Conservation (phyloP, 2,888 invertebrate genomes). For the Mythimna lalbum region DNA sequence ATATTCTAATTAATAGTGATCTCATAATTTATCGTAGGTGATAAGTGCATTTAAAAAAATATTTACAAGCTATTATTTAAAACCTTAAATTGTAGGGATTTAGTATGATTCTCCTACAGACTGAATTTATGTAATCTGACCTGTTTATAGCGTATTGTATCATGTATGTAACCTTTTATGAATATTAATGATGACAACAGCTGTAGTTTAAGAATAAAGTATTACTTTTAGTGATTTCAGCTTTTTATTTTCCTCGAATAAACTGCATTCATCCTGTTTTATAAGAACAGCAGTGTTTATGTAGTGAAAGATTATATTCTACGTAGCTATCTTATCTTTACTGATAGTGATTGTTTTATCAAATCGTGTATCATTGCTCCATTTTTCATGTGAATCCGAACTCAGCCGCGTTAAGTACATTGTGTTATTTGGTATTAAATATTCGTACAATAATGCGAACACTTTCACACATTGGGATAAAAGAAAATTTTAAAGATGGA, state of each 20-base stretch:
- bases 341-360: slow-evolving; percentile 82
- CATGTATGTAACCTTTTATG: slow-evolving; percentile 54
- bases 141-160: slow-evolving; percentile 32
- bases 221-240: slow-evolving; percentile 33
- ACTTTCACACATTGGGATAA: slow-evolving; percentile 54
- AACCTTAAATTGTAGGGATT: slow-evolving; percentile 38
- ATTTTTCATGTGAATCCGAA: slow-evolving; percentile 75
- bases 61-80: slow-evolving; percentile 46
- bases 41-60: slow-evolving; percentile 31
- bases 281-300: slow-evolving; percentile 45
- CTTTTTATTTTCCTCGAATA: slow-evolving; percentile 49
- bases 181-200: slow-evolving; percentile 52
- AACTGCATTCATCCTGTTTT: slow-evolving; percentile 24
- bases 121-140: slow-evolving; percentile 48
- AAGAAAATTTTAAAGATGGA: slow-evolving; percentile 75
- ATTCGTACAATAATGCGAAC: slow-evolving; percentile 77
- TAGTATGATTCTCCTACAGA: slow-evolving; percentile 40
- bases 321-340: slow-evolving; percentile 78
- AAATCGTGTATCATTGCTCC: slow-evolving; percentile 78
- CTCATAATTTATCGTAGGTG: slow-evolving; percentile 18
- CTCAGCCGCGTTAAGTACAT: slow-evolving; percentile 70
- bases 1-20: slow-evolving; percentile 67
- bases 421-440: slow-evolving; percentile 57
- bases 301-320: slow-evolving; percentile 64
- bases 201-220: slow-evolving; percentile 57